phyloP scores from a whole-genome alignment of 2,888 invertebrate genomes.

The Eristalinus aeneus region DNA sequence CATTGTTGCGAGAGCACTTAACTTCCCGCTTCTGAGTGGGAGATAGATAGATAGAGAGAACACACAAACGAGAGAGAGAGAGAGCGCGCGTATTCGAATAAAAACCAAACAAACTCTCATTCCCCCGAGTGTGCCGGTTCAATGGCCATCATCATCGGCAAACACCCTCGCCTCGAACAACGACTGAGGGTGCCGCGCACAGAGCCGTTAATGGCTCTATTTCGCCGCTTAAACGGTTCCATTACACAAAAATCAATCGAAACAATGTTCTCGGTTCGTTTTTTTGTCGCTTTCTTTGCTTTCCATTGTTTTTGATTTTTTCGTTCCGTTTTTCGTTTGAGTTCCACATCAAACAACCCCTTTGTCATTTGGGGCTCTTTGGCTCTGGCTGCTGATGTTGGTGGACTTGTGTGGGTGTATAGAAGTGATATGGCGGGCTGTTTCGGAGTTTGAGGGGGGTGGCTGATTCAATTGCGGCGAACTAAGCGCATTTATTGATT shows the following conservation, averaged over 20 bases:
- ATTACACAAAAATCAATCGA: slow-evolving; percentile 64
- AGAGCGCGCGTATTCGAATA: neutral
- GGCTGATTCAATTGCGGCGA: slow-evolving; percentile 48
- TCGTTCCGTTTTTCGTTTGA: slow-evolving; percentile 13
- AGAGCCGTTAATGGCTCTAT: slow-evolving; percentile 61
- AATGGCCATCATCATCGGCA: slow-evolving; percentile 21
- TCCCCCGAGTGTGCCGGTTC: slow-evolving; percentile 1
- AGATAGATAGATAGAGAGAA: neutral
- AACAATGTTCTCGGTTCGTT: neutral
- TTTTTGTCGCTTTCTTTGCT: neutral
- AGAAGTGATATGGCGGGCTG: neutral
- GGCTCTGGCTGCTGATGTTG: neutral
- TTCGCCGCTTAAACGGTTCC: slow-evolving; percentile 62
- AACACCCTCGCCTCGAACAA: neutral
- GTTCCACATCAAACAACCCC: slow-evolving; percentile 53
- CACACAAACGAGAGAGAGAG: neutral
- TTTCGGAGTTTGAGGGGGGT: neutral
- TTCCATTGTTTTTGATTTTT: slow-evolving; percentile 20
- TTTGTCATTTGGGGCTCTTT: slow-evolving; percentile 35
- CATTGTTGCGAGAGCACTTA: slow-evolving; percentile 56
- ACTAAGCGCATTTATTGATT: slow-evolving; percentile 68
- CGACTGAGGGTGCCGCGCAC: neutral
- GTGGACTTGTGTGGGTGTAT: neutral
- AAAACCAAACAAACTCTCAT: neutral
- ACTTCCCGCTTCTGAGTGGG: neutral